Evolutionary conservation across 2,797 vertebrate species (phyloP), one percentile per base, ranked within the genome.

Genomic region (Oreochromis grahami): DNA sequence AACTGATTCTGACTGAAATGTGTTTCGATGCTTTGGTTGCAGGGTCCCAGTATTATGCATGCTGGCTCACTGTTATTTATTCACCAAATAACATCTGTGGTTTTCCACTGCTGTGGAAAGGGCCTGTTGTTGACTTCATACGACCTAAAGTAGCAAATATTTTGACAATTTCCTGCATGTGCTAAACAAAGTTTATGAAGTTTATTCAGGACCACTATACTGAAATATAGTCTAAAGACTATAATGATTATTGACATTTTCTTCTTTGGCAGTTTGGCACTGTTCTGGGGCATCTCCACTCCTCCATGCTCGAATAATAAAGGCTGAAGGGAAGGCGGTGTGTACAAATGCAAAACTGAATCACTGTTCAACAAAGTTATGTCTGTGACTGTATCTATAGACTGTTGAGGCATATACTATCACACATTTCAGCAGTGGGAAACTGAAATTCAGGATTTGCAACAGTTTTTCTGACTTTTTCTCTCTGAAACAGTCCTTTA

Each of bases 401-500:
- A 38, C 19, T 36, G 19, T 12, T 7, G 58, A 36, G 32, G 4
- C 32, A 1, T 0, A n/a, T 36, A 4, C 6, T 11, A 19, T 5
- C 19, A n/a, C 11, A 32, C 19, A 38, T 63, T 63, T 38, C 10
- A 38, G 34, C 34, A 63, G 2, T n/a, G 11, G 19, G 19, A 63
- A 63, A 63, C 32, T 38, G 1, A 63, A 63, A 63, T 63, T 36
- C 19, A 63, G 34, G 19, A n/a, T 63, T 1, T 63, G 10, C 32
- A 63, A 63, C 10, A n/a, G 3, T 36, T 36, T 12, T 12, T 60
- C 56, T 34, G 29, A 36, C 32, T n/a, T 36, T 36, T 36, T 11
- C 32, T n/a, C 32, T 36, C 58, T n/a, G 19, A 63, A 38, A 63
- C 2, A 2, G 17, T 13, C 6, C 58, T 63, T 12, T 12, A 63